phyloP scores from a whole-genome alignment of 2,113 vertebrate species.

The Elanus axillaris region DNA sequence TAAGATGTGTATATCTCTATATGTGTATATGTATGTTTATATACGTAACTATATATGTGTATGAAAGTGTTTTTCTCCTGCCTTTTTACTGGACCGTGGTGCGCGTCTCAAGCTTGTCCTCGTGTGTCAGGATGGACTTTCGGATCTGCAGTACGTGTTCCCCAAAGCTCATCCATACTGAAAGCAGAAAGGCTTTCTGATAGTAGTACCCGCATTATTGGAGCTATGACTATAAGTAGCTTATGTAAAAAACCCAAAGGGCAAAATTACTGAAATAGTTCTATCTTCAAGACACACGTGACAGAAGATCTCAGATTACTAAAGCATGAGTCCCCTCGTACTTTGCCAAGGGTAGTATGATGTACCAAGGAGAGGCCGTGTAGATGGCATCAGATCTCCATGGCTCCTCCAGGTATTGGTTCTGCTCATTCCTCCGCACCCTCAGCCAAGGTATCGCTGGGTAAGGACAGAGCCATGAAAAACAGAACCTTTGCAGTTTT shows the following conservation, averaged over 20 bases:
- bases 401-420: not conserved
- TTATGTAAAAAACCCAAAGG: not conserved
- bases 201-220: not conserved
- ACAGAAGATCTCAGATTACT: not conserved
- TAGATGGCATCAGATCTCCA: not conserved
- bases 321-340: not conserved
- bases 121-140: not conserved
- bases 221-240: not conserved
- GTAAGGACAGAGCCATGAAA: not conserved
- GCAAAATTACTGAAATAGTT: not conserved
- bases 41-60: too few relatives aligned
- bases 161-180: not conserved
- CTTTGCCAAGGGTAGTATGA: not conserved
- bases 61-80: not conserved
- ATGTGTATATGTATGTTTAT: not conserved
- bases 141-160: accelerated
- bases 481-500: not conserved
- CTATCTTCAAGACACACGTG: not conserved
- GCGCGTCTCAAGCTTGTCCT: not conserved
- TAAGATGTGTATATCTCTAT: not conserved
- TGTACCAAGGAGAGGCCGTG: not conserved
- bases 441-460: not conserved
- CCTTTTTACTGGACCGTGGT: not conserved
- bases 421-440: not conserved
- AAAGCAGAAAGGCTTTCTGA: not conserved